A percentile compares a stretch with the other conserved stretches of the same genome.
Conservation (phyloP, 1,140 invertebrate species). For the Lasaia peninsularis region DNA sequence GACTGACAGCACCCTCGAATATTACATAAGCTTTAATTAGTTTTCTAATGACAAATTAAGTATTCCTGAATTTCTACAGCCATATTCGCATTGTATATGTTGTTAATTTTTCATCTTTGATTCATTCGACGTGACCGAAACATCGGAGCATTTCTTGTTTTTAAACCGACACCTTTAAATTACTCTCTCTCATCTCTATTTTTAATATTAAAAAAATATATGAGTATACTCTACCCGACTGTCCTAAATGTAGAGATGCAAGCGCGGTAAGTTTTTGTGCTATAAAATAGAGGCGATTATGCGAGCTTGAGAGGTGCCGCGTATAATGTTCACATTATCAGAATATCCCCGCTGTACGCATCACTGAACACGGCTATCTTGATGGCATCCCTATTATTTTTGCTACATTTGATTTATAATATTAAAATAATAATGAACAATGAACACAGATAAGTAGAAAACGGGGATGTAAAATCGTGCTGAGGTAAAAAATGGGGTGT, state of each 20-base stretch:
- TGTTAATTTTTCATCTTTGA: no score
- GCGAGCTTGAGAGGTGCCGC: conserved; percentile 51
- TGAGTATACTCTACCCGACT: conserved; percentile 21
- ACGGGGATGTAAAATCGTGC: background rate
- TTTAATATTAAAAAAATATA: no score
- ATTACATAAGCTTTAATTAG: no score
- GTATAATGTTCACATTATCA: conserved; percentile 72
- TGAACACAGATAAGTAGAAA: background rate
- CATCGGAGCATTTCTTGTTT: no score
- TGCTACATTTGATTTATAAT: conserved; percentile 19
- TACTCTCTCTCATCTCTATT: no score
- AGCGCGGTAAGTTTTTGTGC: conserved; percentile 60
- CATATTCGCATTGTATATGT: no score
- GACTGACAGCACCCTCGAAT: no score
- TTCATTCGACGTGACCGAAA: no score
- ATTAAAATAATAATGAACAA: conserved; percentile 7
- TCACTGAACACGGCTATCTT: conserved; percentile 31
- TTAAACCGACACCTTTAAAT: no score
- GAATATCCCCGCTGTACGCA: conserved; percentile 50
- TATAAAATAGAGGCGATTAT: conserved; percentile 49
- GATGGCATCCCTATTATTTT: conserved; percentile 24
- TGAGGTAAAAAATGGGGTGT: background rate
- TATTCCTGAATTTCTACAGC: no score
- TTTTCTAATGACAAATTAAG: no score
- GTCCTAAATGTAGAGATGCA: conserved; percentile 43